These are phyloP conservation scores for Drosophila prosaltans DNA, from an alignment of 1,140 invertebrate species.

Conservation along the genomic window DNA sequence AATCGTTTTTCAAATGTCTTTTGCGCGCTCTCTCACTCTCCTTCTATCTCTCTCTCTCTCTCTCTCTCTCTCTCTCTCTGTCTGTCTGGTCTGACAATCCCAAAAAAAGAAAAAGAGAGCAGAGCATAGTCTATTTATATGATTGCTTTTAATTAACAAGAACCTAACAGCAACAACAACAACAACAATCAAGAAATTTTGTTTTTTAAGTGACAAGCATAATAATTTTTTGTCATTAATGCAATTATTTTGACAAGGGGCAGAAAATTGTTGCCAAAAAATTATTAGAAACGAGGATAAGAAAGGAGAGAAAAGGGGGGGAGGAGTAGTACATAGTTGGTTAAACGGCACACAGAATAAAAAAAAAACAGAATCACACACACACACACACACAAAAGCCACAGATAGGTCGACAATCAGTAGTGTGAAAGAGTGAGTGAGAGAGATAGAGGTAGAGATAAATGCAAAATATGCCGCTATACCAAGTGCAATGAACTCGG, in stretches of 20 bases:
- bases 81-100: constrained; percentile 56
- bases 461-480: constrained; percentile 80
- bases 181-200: not conserved
- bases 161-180: constrained; percentile 46
- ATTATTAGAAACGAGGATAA: not conserved
- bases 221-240: constrained; percentile 72
- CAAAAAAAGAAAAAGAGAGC: constrained; percentile 14
- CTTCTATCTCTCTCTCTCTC: too few relatives aligned
- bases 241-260: constrained; percentile 65
- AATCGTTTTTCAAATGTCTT: constrained; percentile 69
- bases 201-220: constrained; percentile 70
- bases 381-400: constrained; percentile 1
- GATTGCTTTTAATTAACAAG: constrained; percentile 78
- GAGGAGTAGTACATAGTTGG: constrained; percentile 13
- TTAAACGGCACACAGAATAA: not conserved
- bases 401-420: constrained; percentile 31
- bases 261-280: constrained; percentile 9
- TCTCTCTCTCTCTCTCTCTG: too few relatives aligned
- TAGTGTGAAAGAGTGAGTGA: constrained; percentile 22
- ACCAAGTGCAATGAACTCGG: constrained; percentile 75
- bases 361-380: constrained; percentile 8
- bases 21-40: too few relatives aligned
- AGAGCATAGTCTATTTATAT: constrained; percentile 65
- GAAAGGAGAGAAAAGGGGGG: not conserved
- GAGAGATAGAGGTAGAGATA: constrained; percentile 29